Conservation (phyloP, 2,888 invertebrate species). For the Orthosia gothica region DNA sequence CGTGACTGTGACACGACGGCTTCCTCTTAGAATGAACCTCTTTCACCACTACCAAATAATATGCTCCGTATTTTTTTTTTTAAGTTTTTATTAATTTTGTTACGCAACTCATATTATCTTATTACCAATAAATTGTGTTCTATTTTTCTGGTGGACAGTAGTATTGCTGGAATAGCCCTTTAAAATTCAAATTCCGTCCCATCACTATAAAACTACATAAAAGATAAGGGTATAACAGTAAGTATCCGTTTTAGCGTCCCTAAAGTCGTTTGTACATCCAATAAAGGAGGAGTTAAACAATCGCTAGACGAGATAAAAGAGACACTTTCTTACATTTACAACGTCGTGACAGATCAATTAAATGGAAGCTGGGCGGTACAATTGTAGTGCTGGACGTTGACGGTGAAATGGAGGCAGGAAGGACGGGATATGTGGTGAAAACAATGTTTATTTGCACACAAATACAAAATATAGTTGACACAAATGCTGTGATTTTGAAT, state of each 20-base stretch:
- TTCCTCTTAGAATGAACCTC: no score
- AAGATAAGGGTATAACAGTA: slow-evolving; percentile 46
- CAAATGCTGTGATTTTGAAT: no score
- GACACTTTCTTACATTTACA: slow-evolving; percentile 57
- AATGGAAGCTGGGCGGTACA: slow-evolving; percentile 27
- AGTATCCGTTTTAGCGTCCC: slow-evolving; percentile 41
- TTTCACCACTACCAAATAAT: no score
- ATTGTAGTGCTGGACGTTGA: slow-evolving; percentile 38
- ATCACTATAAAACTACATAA: slow-evolving; percentile 51
- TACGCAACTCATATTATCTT: no score
- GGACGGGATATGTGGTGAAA: not conserved
- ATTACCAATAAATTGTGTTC: no score
- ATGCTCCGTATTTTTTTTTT: no score
- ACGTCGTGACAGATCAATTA: slow-evolving; percentile 63
- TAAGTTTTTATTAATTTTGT: no score
- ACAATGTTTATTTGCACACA: not conserved
- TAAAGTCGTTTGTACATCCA: slow-evolving; percentile 38
- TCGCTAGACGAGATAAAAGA: slow-evolving; percentile 53
- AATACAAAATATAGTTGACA: not conserved
- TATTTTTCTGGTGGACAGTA: no score
- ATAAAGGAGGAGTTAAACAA: slow-evolving; percentile 56
- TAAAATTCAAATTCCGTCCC: slow-evolving; percentile 16
- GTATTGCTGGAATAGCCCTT: not conserved
- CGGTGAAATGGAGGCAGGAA: not conserved
- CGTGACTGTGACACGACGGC: no score